These are phyloP conservation scores for Rhynchophorus ferrugineus DNA, from an alignment of 1,140 invertebrate genomes.

Conservation along the genomic window DNA sequence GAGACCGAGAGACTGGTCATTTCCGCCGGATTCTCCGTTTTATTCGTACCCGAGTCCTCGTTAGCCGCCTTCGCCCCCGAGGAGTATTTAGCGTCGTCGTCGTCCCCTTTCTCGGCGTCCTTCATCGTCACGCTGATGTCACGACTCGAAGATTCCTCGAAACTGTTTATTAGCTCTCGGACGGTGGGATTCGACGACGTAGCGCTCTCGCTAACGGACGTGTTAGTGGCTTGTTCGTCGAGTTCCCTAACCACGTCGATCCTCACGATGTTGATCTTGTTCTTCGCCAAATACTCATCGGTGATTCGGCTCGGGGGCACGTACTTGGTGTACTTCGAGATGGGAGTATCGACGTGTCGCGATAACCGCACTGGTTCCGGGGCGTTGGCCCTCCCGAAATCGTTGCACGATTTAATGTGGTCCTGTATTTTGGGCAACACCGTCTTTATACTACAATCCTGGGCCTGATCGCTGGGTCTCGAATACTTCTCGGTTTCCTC, in stretches of 20 bases:
- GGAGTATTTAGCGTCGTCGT: too few species aligned
- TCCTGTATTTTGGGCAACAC: constrained; percentile 1
- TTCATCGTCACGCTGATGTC: background rate
- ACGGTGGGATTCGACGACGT: background rate
- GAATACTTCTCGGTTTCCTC: constrained; percentile 1
- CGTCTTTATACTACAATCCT: background rate
- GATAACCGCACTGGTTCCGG: constrained; percentile 3
- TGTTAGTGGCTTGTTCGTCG: background rate
- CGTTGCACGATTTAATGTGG: background rate
- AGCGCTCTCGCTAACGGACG: background rate
- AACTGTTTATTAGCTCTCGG: background rate
- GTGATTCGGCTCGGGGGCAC: background rate
- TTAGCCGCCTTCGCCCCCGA: too few species aligned
- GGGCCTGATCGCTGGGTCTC: background rate
- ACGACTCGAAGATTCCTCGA: background rate
- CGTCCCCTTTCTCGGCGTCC: too few species aligned
- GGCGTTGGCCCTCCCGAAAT: background rate
- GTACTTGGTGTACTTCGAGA: background rate
- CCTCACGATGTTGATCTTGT: constrained; percentile 1
- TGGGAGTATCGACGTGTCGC: constrained; percentile 3
- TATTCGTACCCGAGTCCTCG: too few species aligned
- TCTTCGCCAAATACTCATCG: constrained; percentile 6
- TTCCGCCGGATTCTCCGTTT: too few species aligned
- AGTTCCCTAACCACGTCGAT: background rate
- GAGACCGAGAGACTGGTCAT: too few species aligned